phyloP scores from a whole-genome alignment of 2,797 vertebrate genomes.

The Clarias platycephalus region DNA sequence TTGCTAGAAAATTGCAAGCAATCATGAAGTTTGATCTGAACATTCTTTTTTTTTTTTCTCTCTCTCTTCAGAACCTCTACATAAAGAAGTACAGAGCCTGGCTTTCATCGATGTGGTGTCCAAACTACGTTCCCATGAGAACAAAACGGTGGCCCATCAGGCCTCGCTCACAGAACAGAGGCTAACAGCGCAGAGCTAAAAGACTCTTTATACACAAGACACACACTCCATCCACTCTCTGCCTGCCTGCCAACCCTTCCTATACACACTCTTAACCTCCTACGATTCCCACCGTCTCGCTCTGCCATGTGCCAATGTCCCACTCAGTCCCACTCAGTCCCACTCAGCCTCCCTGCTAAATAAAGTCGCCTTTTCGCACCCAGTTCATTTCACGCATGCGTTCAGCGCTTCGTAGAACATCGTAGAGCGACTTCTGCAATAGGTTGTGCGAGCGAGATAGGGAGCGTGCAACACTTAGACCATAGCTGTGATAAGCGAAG shows the following conservation, averaged over 20 bases:
- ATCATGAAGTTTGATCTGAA: neutral
- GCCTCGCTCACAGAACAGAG: conserved; percentile 97
- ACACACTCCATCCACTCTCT: conserved; percentile 37
- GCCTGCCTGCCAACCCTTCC: conserved; percentile 52
- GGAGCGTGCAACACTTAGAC: conserved; percentile 67
- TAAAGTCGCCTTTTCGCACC: conserved; percentile 40
- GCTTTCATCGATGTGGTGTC: conserved; percentile 91
- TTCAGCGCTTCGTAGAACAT: conserved; percentile 59
- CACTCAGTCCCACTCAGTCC: conserved; percentile 39
- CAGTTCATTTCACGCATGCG: conserved; percentile 59
- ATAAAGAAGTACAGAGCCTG: conserved; percentile 92
- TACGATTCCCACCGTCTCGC: conserved; percentile 66
- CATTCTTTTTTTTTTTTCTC: neutral
- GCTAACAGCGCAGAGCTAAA: conserved; percentile 95
- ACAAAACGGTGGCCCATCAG: conserved; percentile 97
- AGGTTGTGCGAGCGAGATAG: conserved; percentile 57
- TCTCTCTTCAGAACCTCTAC: conserved; percentile 80
- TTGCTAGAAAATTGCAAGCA: neutral
- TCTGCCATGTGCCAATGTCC: conserved; percentile 77
- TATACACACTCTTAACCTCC: conserved; percentile 61
- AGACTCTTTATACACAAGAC: conserved; percentile 62
- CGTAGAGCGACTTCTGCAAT: conserved; percentile 79
- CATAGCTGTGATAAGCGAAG: conserved; percentile 81
- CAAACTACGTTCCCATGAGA: conserved; percentile 92
- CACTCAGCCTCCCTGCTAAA: conserved; percentile 29